Base-by-base conservation (phyloP, 2,113 vertebrate genomes). In the Aramus guarauna region DNA sequence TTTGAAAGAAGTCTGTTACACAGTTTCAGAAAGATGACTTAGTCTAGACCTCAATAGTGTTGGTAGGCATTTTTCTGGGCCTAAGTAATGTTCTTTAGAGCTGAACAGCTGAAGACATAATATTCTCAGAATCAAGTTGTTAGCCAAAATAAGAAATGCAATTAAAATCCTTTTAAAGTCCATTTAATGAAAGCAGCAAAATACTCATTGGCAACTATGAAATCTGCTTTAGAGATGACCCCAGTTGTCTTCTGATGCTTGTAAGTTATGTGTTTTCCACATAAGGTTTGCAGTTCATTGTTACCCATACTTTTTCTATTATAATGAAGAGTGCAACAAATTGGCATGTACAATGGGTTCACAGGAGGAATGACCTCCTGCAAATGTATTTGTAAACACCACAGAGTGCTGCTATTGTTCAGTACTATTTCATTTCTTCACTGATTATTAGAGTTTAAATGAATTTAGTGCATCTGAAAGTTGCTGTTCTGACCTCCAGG, bases 321-420 rank as follows among this genome's bases (percentile, higher is more conserved):
- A 88, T 91, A 87, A 96, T 91, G 85, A 96, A 93, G 37, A 91
- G 24, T 74, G 34, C 18, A 91, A 88, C 37, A 94, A 96, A 92
- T 92, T 85, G 94, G 22, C 45, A 45, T 4, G 24, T 91, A 60
- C 50, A 67, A 41, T 41, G 24, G 50, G 82, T 93, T 95, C 91
- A 85, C 52, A 63, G 79, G 29, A 92, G 50, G 60, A 96, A 76
- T 4, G 6, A 84, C 66, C 66, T 95, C 43, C 32, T 52, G 55
- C 74, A 87, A 88, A 94, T 76, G 13, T 60, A 37, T 95, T 92
- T 89, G 73, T 81, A 92, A 92, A 88, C 64, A 85, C 43, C 34
- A 62, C 4, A 62, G 47, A 63, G 30, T 43, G 45, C 20, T 85
- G 30, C 27, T 79, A 4, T 87, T 96, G 62, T 91, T 91, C 48